Conservation (phyloP, 2,797 vertebrate species). For the Notoglanidium macrostoma region DNA sequence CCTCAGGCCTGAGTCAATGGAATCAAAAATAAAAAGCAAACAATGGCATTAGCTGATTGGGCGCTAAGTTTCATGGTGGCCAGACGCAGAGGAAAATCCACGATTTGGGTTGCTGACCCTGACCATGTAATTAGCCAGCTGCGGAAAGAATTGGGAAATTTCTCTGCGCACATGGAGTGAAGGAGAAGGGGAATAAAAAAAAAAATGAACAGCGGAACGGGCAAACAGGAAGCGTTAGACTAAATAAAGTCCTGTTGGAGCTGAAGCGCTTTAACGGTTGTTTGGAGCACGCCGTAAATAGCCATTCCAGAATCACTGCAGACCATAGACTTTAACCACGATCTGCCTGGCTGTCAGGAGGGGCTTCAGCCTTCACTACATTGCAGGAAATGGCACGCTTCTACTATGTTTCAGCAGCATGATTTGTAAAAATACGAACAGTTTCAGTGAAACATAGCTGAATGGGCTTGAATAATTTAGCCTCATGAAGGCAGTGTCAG, state of each 20-base stretch:
- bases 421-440: not conserved
- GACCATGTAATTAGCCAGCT: conserved; percentile 71
- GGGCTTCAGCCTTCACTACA: conserved; percentile 22
- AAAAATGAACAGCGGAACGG: conserved; percentile 29
- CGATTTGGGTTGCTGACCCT: conserved; percentile 71
- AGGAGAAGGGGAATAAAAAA: not conserved
- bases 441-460: not conserved
- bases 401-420: not conserved
- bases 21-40: conserved; percentile 53
- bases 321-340: conserved; percentile 35
- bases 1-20: conserved; percentile 37
- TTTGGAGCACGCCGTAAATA: conserved; percentile 46
- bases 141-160: conserved; percentile 65
- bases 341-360: conserved; percentile 52
- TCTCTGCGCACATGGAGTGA: conserved; percentile 29
- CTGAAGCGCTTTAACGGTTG: conserved; percentile 45
- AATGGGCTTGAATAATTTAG: not conserved
- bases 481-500: not conserved
- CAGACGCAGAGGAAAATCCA: conserved; percentile 51
- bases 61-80: conserved; percentile 50
- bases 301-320: conserved; percentile 32
- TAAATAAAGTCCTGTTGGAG: conserved; percentile 70
- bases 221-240: conserved; percentile 77
- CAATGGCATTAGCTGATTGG: conserved; percentile 50
- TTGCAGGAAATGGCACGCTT: conserved; percentile 8